Conservation (phyloP, 1,140 invertebrate species). For the Orius insidiosus region DNA sequence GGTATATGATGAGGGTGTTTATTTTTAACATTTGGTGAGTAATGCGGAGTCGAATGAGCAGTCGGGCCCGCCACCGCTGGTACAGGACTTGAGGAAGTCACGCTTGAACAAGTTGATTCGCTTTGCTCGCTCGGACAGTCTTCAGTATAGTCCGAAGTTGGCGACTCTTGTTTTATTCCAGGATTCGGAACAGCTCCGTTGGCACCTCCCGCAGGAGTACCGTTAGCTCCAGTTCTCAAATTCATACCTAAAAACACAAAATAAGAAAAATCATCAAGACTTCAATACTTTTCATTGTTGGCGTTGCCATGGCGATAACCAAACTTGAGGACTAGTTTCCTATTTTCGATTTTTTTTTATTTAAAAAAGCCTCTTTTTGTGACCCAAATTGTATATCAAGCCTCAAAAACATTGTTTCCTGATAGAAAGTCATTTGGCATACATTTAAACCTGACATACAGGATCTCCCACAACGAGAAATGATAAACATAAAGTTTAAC, state of each 20-base stretch:
- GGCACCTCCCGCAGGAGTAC: slow-evolving; percentile 2
- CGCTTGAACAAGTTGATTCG: slow-evolving; percentile 20
- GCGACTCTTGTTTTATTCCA: slow-evolving; percentile 20
- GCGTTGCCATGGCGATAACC: too few relatives aligned
- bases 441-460: too few relatives aligned
- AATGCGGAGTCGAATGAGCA: slow-evolving; percentile 3
- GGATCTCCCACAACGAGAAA: too few relatives aligned
- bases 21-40: slow-evolving; percentile 26
- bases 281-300: too few relatives aligned
- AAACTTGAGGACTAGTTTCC: too few relatives aligned
- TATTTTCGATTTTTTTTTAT: too few relatives aligned
- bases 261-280: slow-evolving; percentile 3
- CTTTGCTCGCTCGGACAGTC: slow-evolving; percentile 20
- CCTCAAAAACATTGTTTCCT: too few relatives aligned
- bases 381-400: too few relatives aligned
- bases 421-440: too few relatives aligned
- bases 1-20: slow-evolving; percentile 55
- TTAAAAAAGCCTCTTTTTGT: too few relatives aligned
- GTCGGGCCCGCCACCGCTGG: slow-evolving; percentile 6
- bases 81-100: slow-evolving; percentile 18
- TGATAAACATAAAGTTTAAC: too few relatives aligned
- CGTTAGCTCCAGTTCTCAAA: slow-evolving; percentile 20
- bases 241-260: slow-evolving; percentile 30
- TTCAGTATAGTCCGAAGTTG: slow-evolving; percentile 23
- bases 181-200: slow-evolving; percentile 3